A percentile compares a stretch with the other conserved stretches of the same genome.
Conservation (phyloP, 2,797 vertebrate genomes). For the Lagocephalus sceleratus region DNA sequence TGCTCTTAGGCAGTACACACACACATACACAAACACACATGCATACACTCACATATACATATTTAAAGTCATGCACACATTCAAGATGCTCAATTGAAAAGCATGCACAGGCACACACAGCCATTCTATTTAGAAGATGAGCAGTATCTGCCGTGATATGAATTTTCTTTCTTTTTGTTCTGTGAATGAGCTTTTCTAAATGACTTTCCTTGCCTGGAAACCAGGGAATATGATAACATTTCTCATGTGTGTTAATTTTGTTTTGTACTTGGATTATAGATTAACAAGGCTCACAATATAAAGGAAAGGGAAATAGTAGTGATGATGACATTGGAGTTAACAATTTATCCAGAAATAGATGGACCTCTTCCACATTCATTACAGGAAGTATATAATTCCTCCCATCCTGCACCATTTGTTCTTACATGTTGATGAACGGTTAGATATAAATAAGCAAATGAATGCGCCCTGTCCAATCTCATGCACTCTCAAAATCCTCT, state of each 20-base stretch:
- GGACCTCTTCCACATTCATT: conserved; percentile 1
- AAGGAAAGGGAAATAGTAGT: conserved; percentile 59
- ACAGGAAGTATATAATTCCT: conserved; percentile 8
- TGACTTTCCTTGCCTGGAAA: conserved; percentile 99
- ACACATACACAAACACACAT: conserved; percentile 30
- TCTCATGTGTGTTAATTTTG: conserved; percentile 73
- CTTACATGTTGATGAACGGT: conserved; percentile 30
- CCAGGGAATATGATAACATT: conserved; percentile 85
- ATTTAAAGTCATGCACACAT: conserved; percentile 32
- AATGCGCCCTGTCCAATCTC: conserved; percentile 10
- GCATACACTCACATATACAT: conserved; percentile 33
- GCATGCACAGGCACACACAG: conserved; percentile 77
- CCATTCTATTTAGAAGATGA: conserved; percentile 92
- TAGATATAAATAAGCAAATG: conserved; percentile 26
- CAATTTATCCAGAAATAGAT: conserved; percentile 17
- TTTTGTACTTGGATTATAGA: conserved; percentile 54
- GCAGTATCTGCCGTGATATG: conserved; percentile 99
- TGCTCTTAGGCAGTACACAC: conserved; percentile 73
- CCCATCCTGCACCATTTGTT: neutral
- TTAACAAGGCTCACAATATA: conserved; percentile 59
- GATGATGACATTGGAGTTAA: conserved; percentile 49
- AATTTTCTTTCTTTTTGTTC: conserved; percentile 99
- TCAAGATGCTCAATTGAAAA: conserved; percentile 68
- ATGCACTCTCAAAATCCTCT: conserved; percentile 18
- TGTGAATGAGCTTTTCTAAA: conserved; percentile 99